Percentiles rank a stretch among this genome's conserved stretches.
phyloP scores from a whole-genome alignment of 1,140 invertebrate species.

The Protaetia brevitarsis region DNA sequence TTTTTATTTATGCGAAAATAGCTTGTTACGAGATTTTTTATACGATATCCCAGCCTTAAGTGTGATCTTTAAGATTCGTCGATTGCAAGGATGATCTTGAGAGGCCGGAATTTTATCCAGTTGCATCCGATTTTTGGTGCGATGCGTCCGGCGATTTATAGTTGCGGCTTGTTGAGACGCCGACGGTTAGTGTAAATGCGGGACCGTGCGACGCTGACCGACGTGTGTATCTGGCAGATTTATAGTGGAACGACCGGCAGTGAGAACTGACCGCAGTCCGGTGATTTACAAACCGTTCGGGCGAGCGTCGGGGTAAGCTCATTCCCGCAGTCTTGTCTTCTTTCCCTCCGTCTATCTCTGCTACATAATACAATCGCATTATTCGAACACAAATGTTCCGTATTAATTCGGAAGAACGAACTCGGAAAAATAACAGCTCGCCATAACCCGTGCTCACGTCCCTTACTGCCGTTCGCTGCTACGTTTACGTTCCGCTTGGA shows the following conservation, averaged over 20 bases:
- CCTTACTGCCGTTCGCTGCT: too few species aligned
- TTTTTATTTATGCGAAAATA: too few species aligned
- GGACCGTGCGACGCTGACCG: conserved; percentile 26
- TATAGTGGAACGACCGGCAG: conserved; percentile 29
- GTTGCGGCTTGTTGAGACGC: conserved; percentile 22
- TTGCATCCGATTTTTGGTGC: too few species aligned
- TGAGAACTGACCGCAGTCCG: conserved; percentile 25
- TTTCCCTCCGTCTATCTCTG: background rate
- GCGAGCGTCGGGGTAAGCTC: background rate
- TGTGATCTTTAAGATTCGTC: too few species aligned
- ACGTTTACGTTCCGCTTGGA: too few species aligned
- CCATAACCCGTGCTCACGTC: too few species aligned
- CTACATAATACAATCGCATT: conserved; percentile 10
- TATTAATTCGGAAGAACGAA: background rate
- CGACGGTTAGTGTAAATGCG: conserved; percentile 17
- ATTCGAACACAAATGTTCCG: conserved; percentile 1
- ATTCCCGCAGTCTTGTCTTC: background rate
- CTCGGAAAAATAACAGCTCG: too few species aligned
- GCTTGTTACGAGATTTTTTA: too few species aligned
- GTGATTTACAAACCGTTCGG: conserved; percentile 32
- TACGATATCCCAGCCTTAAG: too few species aligned
- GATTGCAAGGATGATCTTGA: too few species aligned
- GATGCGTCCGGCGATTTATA: conserved; percentile 14
- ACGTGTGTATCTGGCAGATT: conserved; percentile 39
- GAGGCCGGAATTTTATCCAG: too few species aligned